phyloP scores from a whole-genome alignment of 2,797 vertebrate species.

The Alfaro cultratus region DNA sequence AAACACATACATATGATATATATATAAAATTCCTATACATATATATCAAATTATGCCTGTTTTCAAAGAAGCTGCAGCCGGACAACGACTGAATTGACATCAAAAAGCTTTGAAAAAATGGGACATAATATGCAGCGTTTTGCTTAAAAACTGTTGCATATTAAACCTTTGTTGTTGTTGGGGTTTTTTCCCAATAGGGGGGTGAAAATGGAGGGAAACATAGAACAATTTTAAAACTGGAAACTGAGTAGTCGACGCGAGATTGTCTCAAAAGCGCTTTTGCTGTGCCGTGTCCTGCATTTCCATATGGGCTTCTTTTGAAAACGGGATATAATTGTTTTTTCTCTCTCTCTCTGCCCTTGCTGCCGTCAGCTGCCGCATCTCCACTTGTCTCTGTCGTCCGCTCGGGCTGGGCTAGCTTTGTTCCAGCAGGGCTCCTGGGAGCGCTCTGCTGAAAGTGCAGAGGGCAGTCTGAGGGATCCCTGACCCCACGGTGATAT shows the following conservation, averaged over 20 bases:
- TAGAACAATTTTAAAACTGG: constrained; percentile 49
- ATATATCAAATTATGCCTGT: constrained; percentile 89
- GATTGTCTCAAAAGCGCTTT: constrained; percentile 50
- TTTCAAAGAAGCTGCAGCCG: constrained; percentile 82
- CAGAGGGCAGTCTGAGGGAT: constrained; percentile 62
- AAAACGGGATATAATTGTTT: constrained; percentile 64
- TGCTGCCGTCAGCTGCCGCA: constrained; percentile 53
- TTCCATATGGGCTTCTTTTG: constrained; percentile 71
- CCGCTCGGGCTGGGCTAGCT: constrained; percentile 44
- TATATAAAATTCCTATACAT: constrained; percentile 86
- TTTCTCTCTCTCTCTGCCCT: constrained; percentile 44
- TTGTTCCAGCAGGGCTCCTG: constrained; percentile 47
- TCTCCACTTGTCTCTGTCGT: constrained; percentile 65
- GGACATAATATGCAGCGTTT: constrained; percentile 60
- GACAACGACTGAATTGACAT: constrained; percentile 74
- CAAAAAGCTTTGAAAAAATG: constrained; percentile 53
- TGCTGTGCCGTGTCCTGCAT: constrained; percentile 62
- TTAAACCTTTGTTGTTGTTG: constrained; percentile 49
- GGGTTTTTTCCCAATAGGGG: constrained; percentile 15
- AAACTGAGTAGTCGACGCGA: constrained; percentile 53
- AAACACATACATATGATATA: constrained; percentile 89
- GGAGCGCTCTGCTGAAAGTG: constrained; percentile 55
- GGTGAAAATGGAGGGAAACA: constrained; percentile 29
- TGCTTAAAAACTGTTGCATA: constrained; percentile 68
- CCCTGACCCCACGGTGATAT: constrained; percentile 58